Evolutionary conservation across 2,113 vertebrate genomes (phyloP).

Genomic region (Tetraodon nigroviridis): DNA sequence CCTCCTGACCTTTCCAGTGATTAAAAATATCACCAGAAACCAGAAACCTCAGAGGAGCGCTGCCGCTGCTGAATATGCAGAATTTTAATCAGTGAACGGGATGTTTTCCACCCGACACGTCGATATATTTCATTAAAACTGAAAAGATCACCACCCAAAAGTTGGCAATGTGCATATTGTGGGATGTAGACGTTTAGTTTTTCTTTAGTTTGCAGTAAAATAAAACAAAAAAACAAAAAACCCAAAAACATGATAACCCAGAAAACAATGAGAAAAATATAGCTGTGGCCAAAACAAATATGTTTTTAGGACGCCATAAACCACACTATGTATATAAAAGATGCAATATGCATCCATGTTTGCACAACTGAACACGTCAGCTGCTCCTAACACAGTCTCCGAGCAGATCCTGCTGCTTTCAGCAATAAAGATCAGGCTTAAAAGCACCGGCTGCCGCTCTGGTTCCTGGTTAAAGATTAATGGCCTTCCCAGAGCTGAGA

Average conservation of each 20-base stretch:
- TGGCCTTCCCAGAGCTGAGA: slow-evolving; percentile 45
- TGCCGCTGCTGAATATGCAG: slow-evolving; percentile 27
- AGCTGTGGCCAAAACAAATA: too few species aligned
- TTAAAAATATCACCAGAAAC: slow-evolving; percentile 66
- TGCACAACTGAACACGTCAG: slow-evolving; percentile 28
- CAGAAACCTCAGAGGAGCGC: slow-evolving; percentile 43
- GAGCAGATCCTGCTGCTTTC: slow-evolving; percentile 56
- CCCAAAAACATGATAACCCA: too few species aligned
- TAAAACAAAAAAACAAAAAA: too few species aligned
- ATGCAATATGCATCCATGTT: slow-evolving; percentile 30
- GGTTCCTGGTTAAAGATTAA: slow-evolving; percentile 75
- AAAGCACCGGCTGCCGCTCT: slow-evolving; percentile 57
- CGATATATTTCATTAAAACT: slow-evolving; percentile 1
- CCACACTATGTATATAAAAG: background rate
- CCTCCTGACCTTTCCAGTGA: slow-evolving; percentile 70
- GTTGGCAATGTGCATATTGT: background rate
- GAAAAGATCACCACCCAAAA: background rate
- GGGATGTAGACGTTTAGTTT: too few species aligned
- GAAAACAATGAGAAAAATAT: too few species aligned
- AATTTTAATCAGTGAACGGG: slow-evolving; percentile 11
- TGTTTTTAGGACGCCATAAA: background rate
- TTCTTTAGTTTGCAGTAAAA: too few species aligned
- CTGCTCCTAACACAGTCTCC: slow-evolving; percentile 34
- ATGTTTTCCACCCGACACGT: background rate
- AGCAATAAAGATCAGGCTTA: slow-evolving; percentile 60